Evolutionary conservation across 2,113 vertebrate species (phyloP), one percentile per base, ranked within the genome.

Genomic region (Corvus hawaiiensis): DNA sequence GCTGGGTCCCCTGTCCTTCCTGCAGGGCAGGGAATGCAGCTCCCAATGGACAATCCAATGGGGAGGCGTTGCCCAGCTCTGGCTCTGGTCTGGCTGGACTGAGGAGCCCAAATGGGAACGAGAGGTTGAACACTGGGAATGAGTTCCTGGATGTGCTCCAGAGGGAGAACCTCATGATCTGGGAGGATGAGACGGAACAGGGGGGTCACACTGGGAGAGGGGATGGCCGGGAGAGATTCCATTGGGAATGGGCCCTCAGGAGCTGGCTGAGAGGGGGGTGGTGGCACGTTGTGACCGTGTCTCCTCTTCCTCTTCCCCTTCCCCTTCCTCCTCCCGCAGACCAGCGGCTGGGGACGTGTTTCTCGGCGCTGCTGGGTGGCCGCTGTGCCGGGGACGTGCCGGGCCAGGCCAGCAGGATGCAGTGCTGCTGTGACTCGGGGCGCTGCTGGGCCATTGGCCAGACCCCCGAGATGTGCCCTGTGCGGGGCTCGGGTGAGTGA

Each of bases 371-470:
- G 94, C 98, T 99, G 28, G 99, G 98, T 1, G 99, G 99, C 1
- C 99, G 99, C 79, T 99, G 99, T 33, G 99, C 99, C 0, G 98
- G 98, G 5, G 99, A 99, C 89, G 96, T 99, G 26, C 98, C 95
- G 0, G 99, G 99, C 39, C 98, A 99, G 92, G 99, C 98, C 97
- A 99, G 98, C 43, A 99, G 99, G 96, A 98, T 98, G 97, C 99
- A 99, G 72, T 99, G 99, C 90, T 99, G 99, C 95, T 99, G 99
- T 22, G 99, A 99, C 73, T 98, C 98, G 0, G 99, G 99, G 3
- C 99, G 99, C 72, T 99, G 99, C 97, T 99, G 99, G 99, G 98
- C 99, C 22, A 44, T 98, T 0, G 98, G 98, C 18, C 98, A 98
- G 93, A 98, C 98, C 32, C 99, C 99, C 1, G 99, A 99, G 96